Conservation (phyloP, 2,888 invertebrate species). For the Chrysotoxum bicinctum region DNA sequence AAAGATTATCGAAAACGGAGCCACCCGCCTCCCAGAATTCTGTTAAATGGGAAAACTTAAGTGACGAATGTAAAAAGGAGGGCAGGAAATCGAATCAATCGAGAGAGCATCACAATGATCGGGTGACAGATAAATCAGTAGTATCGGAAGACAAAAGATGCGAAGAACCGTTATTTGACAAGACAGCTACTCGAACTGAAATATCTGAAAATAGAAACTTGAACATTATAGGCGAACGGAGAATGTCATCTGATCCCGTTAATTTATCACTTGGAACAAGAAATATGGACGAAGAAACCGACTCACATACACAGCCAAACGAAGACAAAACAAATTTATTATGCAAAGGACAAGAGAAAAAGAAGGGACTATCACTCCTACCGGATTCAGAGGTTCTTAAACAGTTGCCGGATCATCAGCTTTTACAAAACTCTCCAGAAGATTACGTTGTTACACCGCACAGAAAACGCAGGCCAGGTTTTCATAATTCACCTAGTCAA, state of each 20-base stretch:
- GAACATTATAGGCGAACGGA: slow-evolving; percentile 70
- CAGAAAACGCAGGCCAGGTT: slow-evolving; percentile 92
- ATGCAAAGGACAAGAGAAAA: slow-evolving; percentile 80
- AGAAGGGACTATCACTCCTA: slow-evolving; percentile 86
- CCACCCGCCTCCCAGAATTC: slow-evolving; percentile 51
- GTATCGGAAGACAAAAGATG: slow-evolving; percentile 48
- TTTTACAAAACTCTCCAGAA: slow-evolving; percentile 89
- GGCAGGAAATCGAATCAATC: slow-evolving; percentile 43
- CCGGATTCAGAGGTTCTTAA: slow-evolving; percentile 85
- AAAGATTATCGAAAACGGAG: slow-evolving; percentile 63
- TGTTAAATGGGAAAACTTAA: slow-evolving; percentile 61
- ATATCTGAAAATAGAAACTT: slow-evolving; percentile 48
- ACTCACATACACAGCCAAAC: slow-evolving; percentile 77
- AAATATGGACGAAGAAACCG: slow-evolving; percentile 82
- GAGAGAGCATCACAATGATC: slow-evolving; percentile 48
- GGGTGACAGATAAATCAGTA: slow-evolving; percentile 30
- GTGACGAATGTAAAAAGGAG: slow-evolving; percentile 62
- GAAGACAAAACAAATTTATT: slow-evolving; percentile 76
- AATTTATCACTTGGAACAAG: slow-evolving; percentile 87
- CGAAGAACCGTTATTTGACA: slow-evolving; percentile 53
- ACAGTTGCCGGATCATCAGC: slow-evolving; percentile 86
- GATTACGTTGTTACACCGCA: slow-evolving; percentile 94
- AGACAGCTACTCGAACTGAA: slow-evolving; percentile 45
- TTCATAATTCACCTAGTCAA: slow-evolving; percentile 93
- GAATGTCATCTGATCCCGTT: slow-evolving; percentile 91